Evolutionary conservation across 2,888 invertebrate species (phyloP).

Genomic region (Drosophila vallismaia): DNA sequence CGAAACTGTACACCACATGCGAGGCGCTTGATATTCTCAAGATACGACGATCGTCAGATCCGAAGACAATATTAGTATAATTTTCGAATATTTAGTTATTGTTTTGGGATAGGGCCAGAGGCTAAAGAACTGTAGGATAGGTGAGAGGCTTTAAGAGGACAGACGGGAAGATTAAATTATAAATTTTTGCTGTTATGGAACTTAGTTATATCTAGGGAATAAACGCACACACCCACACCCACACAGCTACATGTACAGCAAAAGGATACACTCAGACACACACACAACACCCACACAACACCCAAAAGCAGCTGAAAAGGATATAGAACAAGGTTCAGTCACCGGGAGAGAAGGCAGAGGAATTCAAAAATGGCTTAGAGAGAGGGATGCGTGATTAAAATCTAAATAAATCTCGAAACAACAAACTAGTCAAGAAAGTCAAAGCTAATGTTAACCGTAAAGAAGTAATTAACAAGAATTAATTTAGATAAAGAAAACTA

Average conservation of each 20-base stretch:
- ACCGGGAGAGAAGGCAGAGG: conserved; percentile 55
- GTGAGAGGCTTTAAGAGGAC: background rate
- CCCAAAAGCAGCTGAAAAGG: conserved; percentile 42
- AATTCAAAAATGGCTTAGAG: conserved; percentile 74
- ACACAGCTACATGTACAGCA: conserved; percentile 25
- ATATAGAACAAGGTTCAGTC: conserved; percentile 42
- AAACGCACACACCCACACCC: conserved; percentile 50
- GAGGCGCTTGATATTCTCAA: conserved; percentile 67
- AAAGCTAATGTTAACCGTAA: conserved; percentile 47
- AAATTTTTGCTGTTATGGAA: conserved; percentile 51
- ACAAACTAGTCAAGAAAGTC: conserved; percentile 32
- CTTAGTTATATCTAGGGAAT: conserved; percentile 58
- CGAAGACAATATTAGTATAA: conserved; percentile 78
- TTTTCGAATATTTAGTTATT: conserved; percentile 46
- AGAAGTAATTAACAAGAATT: conserved; percentile 40
- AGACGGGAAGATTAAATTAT: conserved; percentile 17
- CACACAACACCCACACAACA: conserved; percentile 30
- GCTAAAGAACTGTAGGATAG: conserved; percentile 46
- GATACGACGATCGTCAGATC: conserved; percentile 52
- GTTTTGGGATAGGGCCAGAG: conserved; percentile 38
- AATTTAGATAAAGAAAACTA: conserved; percentile 57
- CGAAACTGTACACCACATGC: conserved; percentile 43
- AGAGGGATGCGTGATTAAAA: conserved; percentile 84
- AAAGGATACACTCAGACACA: conserved; percentile 31
- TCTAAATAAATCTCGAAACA: conserved; percentile 33